Conservation (phyloP, 2,113 vertebrate species). For the Calonectris borealis region DNA sequence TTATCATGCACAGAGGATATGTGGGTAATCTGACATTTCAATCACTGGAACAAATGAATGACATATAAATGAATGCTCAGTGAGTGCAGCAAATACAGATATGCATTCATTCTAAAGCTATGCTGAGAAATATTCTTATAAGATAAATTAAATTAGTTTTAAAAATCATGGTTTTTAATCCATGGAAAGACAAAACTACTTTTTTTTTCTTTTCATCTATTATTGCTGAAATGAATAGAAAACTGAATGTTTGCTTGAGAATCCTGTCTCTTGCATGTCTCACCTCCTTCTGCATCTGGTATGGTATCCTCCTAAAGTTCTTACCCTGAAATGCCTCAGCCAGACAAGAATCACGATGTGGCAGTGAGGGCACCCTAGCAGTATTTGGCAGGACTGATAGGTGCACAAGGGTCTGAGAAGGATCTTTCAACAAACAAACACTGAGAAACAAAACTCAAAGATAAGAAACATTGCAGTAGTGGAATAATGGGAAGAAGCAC, state of each 20-base stretch:
- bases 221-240: not conserved
- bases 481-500: not conserved
- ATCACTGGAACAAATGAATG: not conserved
- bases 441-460: not conserved
- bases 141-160: not conserved
- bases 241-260: not conserved
- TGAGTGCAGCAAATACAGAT: not conserved
- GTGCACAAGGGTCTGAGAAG: not conserved
- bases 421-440: not conserved
- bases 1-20: not conserved
- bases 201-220: not conserved
- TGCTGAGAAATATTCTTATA: not conserved
- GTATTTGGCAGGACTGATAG: not conserved
- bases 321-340: not conserved
- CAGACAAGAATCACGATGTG: not conserved
- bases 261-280: not conserved
- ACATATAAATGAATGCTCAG: constrained; percentile 20
- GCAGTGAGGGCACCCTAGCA: not conserved
- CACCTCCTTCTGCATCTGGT: not conserved
- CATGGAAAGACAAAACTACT: not conserved
- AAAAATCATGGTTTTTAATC: fast-evolving
- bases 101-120: not conserved
- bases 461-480: not conserved
- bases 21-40: not conserved
- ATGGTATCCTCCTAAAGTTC: not conserved